Conservation (phyloP, 2,113 vertebrate species). For the Colaptes auratus region DNA sequence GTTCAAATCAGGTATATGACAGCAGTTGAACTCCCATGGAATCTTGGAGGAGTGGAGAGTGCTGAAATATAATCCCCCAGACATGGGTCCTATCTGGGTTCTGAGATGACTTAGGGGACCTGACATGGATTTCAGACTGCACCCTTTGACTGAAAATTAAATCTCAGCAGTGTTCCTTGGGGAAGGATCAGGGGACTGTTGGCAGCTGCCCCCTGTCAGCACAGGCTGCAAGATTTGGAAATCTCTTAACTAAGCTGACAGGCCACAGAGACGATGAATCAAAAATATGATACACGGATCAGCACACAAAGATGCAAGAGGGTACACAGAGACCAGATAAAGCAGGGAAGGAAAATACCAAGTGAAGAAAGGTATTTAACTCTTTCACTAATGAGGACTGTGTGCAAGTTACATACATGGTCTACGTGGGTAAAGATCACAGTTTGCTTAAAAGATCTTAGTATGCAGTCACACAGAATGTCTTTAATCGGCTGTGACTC, state of each 20-base stretch:
- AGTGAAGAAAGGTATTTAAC: constrained; percentile 59
- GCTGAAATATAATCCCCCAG: constrained; percentile 69
- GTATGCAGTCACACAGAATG: not conserved
- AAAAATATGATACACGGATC: constrained; percentile 78
- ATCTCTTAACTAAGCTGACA: constrained; percentile 88
- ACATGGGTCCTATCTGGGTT: constrained; percentile 70
- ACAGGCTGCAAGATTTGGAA: constrained; percentile 79
- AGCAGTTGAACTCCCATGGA: constrained; percentile 57
- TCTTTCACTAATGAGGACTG: constrained; percentile 48
- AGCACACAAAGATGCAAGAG: constrained; percentile 73
- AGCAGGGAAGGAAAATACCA: constrained; percentile 49
- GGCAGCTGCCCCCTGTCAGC: constrained; percentile 84
- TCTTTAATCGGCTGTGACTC: constrained; percentile 42
- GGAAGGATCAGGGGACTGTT: constrained; percentile 80
- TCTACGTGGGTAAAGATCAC: not conserved
- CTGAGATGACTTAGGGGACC: constrained; percentile 78
- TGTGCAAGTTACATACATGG: not conserved
- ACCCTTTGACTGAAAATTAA: constrained; percentile 84
- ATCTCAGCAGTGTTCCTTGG: constrained; percentile 78
- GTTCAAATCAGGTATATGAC: constrained; percentile 32
- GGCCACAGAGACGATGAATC: constrained; percentile 78
- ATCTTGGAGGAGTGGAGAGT: constrained; percentile 42
- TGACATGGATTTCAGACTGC: constrained; percentile 80
- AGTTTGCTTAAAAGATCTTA: not conserved
- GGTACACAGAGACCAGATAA: constrained; percentile 54